These are phyloP conservation scores for Boloria selene DNA, from an alignment of 2,888 invertebrate species.

Conservation along the genomic window DNA sequence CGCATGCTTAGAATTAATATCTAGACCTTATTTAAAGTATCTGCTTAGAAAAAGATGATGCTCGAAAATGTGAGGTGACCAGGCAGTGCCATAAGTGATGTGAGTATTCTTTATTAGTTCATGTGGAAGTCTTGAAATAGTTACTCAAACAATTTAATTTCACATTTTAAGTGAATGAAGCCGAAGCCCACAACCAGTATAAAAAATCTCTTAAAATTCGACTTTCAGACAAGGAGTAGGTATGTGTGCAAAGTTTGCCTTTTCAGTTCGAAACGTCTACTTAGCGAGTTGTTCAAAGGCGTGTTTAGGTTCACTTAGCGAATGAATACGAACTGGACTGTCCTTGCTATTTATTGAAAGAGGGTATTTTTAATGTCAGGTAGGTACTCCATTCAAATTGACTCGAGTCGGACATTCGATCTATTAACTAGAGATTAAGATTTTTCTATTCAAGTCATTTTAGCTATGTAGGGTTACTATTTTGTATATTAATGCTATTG, in stretches of 20 bases:
- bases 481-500: not conserved
- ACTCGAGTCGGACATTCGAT: conserved; percentile 39
- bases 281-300: conserved; percentile 53
- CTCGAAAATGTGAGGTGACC: too few relatives aligned
- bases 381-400: conserved; percentile 72
- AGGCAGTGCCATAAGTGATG: too few relatives aligned
- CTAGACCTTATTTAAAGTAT: too few relatives aligned
- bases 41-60: too few relatives aligned
- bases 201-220: conserved; percentile 35
- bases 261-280: conserved; percentile 60
- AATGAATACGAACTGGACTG: conserved; percentile 63
- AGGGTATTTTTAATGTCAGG: conserved; percentile 72
- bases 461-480: not conserved
- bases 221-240: conserved; percentile 47
- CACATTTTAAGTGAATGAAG: conserved; percentile 1
- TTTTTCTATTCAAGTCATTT: conserved; percentile 13
- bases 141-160: too few relatives aligned
- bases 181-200: not conserved
- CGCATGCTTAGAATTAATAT: too few relatives aligned
- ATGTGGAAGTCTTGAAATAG: too few relatives aligned
- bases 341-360: conserved; percentile 62
- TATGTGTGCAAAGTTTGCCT: conserved; percentile 55
- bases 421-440: conserved; percentile 30
- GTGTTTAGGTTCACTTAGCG: conserved; percentile 65
- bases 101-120: too few relatives aligned